Evolutionary conservation across 2,888 invertebrate species (phyloP).

Genomic region (Caenorhabditis parvicauda): DNA sequence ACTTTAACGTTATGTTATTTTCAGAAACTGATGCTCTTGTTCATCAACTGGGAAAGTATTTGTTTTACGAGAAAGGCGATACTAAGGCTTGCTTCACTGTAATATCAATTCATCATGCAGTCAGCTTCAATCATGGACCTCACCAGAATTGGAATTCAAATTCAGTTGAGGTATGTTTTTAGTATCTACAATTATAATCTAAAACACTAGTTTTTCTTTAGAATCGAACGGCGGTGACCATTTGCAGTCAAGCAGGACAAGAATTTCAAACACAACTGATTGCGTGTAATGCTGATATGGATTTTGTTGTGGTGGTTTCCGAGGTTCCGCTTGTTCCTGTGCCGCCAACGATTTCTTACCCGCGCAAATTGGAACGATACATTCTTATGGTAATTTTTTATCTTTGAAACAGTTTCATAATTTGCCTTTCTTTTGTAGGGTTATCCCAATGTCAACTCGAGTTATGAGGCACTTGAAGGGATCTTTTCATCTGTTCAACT

Average conservation of each 20-base stretch:
- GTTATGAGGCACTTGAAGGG: conserved; percentile 6
- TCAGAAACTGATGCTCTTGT: conserved; percentile 5
- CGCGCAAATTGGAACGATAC: conserved; percentile 9
- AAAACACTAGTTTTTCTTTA: conserved; percentile 9
- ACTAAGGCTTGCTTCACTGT: conserved; percentile 6
- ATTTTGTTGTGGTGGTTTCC: conserved; percentile 5
- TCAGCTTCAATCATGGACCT: conserved; percentile 9
- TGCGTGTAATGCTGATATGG: neutral
- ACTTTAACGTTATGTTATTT: conserved; percentile 10
- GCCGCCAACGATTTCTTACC: conserved; percentile 2
- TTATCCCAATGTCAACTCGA: conserved; percentile 6
- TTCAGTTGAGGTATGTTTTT: conserved; percentile 9
- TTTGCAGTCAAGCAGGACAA: conserved; percentile 6
- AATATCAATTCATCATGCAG: conserved; percentile 2
- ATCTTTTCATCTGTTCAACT: conserved; percentile 4
- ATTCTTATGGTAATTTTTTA: conserved; percentile 11
- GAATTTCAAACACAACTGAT: conserved; percentile 6
- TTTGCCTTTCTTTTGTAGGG: conserved; percentile 10
- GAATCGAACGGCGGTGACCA: conserved; percentile 7
- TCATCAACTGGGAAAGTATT: conserved; percentile 5
- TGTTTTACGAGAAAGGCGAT: conserved; percentile 8
- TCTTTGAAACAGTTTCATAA: conserved; percentile 8
- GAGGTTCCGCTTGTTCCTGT: conserved; percentile 2
- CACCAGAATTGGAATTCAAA: conserved; percentile 8
- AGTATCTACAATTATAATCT: conserved; percentile 13